Percentiles rank a stretch among this genome's conserved stretches.
phyloP scores from a whole-genome alignment of 2,888 invertebrate genomes.

The Acronicta leporina region DNA sequence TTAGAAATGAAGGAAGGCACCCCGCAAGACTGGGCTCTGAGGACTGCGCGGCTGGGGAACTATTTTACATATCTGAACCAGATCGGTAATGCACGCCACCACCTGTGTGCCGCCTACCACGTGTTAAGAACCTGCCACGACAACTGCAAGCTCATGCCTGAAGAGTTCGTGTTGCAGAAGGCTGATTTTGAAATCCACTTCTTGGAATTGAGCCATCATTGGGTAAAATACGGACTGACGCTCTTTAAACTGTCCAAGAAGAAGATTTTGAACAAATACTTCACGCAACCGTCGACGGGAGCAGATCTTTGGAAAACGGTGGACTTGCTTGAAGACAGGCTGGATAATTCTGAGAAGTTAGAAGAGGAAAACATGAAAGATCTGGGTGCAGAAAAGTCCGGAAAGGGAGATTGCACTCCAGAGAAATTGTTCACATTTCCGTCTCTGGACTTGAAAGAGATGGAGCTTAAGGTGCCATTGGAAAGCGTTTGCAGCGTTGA shows the following conservation, averaged over 20 bases:
- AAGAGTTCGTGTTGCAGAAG: constrained; percentile 79
- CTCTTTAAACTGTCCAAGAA: constrained; percentile 89
- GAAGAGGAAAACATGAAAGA: constrained; percentile 79
- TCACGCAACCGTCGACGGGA: constrained; percentile 72
- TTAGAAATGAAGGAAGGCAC: constrained; percentile 89
- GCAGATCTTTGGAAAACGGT: constrained; percentile 80
- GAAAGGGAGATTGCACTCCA: constrained; percentile 70
- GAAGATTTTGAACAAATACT: constrained; percentile 77
- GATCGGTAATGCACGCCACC: constrained; percentile 89
- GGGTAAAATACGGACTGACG: constrained; percentile 90
- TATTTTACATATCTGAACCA: constrained; percentile 84
- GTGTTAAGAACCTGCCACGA: constrained; percentile 88
- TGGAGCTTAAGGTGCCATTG: constrained; percentile 75
- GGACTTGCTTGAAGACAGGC: constrained; percentile 65
- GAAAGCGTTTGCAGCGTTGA: constrained; percentile 71
- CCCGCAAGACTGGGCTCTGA: constrained; percentile 88
- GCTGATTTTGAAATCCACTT: constrained; percentile 82
- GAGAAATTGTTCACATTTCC: constrained; percentile 76
- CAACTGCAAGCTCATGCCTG: constrained; percentile 82
- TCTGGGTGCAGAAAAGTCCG: constrained; percentile 72
- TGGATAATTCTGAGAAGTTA: constrained; percentile 59
- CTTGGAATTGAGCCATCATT: constrained; percentile 88
- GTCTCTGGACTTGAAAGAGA: constrained; percentile 75
- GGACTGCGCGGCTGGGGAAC: constrained; percentile 87
- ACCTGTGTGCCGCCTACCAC: constrained; percentile 90